Base-by-base conservation (phyloP, 2,113 vertebrate species). In the Tretioscincus oriximinensis region DNA sequence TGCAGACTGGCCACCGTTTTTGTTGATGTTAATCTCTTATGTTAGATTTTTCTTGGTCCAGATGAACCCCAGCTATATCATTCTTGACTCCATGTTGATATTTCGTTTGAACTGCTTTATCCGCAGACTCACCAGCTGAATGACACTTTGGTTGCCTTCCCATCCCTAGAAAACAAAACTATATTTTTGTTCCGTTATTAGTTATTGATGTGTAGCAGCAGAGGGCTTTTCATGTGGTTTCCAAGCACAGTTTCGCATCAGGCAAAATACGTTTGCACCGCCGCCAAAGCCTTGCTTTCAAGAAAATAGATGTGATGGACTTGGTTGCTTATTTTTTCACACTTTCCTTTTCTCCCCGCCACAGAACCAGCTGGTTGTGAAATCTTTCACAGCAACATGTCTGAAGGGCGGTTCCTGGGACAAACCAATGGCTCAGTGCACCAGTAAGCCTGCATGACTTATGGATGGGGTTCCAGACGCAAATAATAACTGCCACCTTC, bases 341-440 rank as follows among this genome's bases (percentile, higher is more conserved):
- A 29, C 54, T 79, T 26, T 1, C 31, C 4, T 58, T 58, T 18
- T 16, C 54, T 49, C 22, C 66, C 54, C 70, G 5, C 49, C 26
- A 12, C 35, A 94, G 92, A 91, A 86, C 24, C 12, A 76, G 18
- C 41, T 75, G 41, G 69, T 90, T 18, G 49, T 81, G 60, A n/a
- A 69, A 5, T 89, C 89, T 20, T 95, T 91, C 63, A 73, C 58
- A 75, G 90, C 81, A 0, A 83, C 88, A 31, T 94, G 93, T 76
- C 91, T 88, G 12, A 93, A 81, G 75, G 88, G 90, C 1, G 94
- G 92, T 24, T 91, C 90, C 18, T 95, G 94, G 94, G 89, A 91
- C 84, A 90, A 45, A 47, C 81, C 81, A 1, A 72, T 89, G 91
- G 92, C 93, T 2, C 35, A 77, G 10, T 93, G 92, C 74, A 88